Evolutionary conservation across 1,140 invertebrate genomes (phyloP), one percentile per base, ranked within the genome.

Genomic region (Hyposmocoma kahamanoa): DNA sequence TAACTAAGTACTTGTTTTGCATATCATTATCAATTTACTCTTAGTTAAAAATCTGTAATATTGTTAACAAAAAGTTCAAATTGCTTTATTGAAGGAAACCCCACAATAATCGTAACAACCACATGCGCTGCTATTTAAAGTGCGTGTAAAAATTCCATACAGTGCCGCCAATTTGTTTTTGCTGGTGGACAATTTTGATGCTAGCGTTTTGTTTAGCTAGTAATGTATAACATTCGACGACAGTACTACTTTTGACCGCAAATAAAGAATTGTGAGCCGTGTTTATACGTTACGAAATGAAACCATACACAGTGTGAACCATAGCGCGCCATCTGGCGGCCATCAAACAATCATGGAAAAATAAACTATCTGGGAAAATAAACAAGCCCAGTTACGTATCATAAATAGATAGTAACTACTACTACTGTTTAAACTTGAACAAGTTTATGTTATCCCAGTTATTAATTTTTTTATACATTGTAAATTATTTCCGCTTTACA

Each of bases 281-380:
- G 75, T 81, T 74, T 78, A 84, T 73, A 60, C 71, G 61, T 68
- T 68, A 57, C 60, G 64, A 62, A 67, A 67, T 67, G 58, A 68
- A 68, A 68, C 65, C 61, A 61, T 65, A 65, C 65, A 59, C 59
- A 64, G 67, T 63, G 54, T 59, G 59, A 75, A 58, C 64, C 66
- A 65, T 67, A 66, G 57, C 62, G 51, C 69, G 72, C 78, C 80
- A 84, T 84, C 78, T 84, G 80, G 69, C 59, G 74, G 61, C 72
- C 64, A 82, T 84, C 80, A 80, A 73, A 52, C 65, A 67, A 68
- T 78, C 50, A 55, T 71, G 59, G 69, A 67, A 78, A 82, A 82
- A 84, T 72, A 84, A 82, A 82, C 80, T 71, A 67, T 62, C 64
- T 65, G 60, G 57, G 58, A 79, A 75, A 72, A 75, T 77, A 84